Evolutionary conservation across 2,113 vertebrate genomes (phyloP), one percentile per base, ranked within the genome.

Genomic region (Chaetura pelagica): DNA sequence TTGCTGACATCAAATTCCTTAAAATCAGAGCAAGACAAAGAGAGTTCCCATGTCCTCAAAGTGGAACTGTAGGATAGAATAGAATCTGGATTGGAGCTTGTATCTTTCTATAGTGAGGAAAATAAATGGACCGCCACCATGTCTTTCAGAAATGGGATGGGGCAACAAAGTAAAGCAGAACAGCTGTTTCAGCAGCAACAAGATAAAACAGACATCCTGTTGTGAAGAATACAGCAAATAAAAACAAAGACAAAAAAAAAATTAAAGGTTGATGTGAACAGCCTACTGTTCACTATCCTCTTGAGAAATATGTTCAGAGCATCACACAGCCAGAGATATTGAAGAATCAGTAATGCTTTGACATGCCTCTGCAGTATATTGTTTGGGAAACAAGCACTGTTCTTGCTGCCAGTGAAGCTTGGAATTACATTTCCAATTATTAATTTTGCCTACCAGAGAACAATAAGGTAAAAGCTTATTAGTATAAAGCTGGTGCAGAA

Each of bases 261-360:
- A 16, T n/a, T 29, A 23, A 35, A 69, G 40, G 6, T 15, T 84
- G 52, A 91, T 77, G 77, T 63, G 77, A 87, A 59, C 61, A 55
- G 66, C 18, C 24, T 87, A 68, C 52, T 89, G 34, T 82, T 96
- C 62, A 40, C 95, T 82, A 76, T 66, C 30, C 84, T 85, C 87
- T 73, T 68, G 87, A 94, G 91, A 95, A 95, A 73, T 83, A 82
- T 24, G 13, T 75, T 87, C 71, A 78, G 78, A 64, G 23, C n/a
- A 58, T 58, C 84, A 46, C 11, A 75, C 15, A 6, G 10, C 12
- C 66, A 68, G 62, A 61, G 40, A 93, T 85, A 85, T 17, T 94
- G 95, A 95, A 61, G 82, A 68, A 94, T 85, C 92, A 79, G 90
- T 87, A 95, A 89, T 57, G 54, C 27, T 94, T 90, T 94, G 90